A percentile compares a stretch with the other conserved stretches of the same genome.
phyloP scores from a whole-genome alignment of 2,797 vertebrate species.

The Amblyraja radiata region DNA sequence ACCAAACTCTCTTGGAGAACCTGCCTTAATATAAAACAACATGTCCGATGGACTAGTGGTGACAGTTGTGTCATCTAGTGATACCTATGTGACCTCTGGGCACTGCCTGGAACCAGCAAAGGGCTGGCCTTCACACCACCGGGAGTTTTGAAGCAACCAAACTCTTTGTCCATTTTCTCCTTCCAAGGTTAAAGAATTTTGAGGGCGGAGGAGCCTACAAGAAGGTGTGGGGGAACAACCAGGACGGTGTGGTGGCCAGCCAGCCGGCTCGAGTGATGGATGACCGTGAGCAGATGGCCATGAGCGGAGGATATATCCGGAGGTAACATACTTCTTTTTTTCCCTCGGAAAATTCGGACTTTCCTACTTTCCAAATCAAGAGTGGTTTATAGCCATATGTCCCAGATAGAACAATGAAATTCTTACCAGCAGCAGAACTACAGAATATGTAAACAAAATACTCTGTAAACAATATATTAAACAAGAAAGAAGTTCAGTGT shows the following conservation, averaged over 20 bases:
- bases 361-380: neutral
- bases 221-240: slow-evolving; percentile 61
- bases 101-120: neutral
- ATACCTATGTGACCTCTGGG: neutral
- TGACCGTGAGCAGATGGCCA: slow-evolving; percentile 69
- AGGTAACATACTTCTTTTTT: slow-evolving; percentile 50
- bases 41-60: neutral
- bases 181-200: slow-evolving; percentile 61
- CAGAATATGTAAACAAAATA: too few species aligned
- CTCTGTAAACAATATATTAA: too few species aligned
- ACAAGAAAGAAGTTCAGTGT: too few species aligned
- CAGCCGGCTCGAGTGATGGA: slow-evolving; percentile 68
- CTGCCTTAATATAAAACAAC: neutral
- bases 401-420: too few species aligned
- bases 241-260: slow-evolving; percentile 63
- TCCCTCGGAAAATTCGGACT: neutral
- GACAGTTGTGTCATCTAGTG: too few species aligned
- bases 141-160: neutral
- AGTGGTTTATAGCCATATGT: too few species aligned
- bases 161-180: slow-evolving; percentile 16
- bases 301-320: slow-evolving; percentile 68
- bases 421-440: too few species aligned
- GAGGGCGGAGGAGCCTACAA: slow-evolving; percentile 62
- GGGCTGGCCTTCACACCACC: neutral
- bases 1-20: neutral